Conservation (phyloP, 2,113 vertebrate species). For the Apaloderma vittatum region DNA sequence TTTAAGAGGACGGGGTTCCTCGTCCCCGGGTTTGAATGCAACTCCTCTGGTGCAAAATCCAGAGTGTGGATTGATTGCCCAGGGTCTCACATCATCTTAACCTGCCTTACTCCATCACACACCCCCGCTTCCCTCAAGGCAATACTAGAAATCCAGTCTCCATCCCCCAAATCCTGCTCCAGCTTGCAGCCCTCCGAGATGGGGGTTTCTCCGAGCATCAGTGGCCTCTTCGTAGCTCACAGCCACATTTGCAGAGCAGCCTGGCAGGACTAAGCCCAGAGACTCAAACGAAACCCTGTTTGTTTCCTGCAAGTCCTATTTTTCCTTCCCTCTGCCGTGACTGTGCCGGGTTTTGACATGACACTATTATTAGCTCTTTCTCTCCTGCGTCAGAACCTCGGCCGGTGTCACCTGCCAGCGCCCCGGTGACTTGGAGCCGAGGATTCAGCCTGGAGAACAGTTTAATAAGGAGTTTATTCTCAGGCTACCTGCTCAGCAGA, state of each 20-base stretch:
- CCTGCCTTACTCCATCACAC: neutral
- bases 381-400: neutral
- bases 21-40: fast-evolving
- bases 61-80: neutral
- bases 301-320: neutral
- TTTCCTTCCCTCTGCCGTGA: neutral
- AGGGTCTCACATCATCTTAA: neutral
- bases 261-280: neutral
- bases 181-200: fast-evolving
- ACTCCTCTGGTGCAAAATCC: neutral
- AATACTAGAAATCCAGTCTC: neutral
- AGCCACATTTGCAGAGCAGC: neutral
- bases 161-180: neutral
- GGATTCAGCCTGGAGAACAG: neutral
- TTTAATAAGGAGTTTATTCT: conserved; percentile 25
- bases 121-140: neutral
- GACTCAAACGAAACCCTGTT: neutral
- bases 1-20: neutral
- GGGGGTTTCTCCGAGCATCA: fast-evolving
- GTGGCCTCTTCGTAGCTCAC: neutral
- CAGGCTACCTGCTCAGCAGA: conserved; percentile 61
- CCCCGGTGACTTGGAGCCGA: neutral
- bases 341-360: neutral
- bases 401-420: conserved; percentile 16
- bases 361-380: neutral